Base-by-base conservation (phyloP, 2,888 invertebrate genomes). In the Hemaris fuciformis region DNA sequence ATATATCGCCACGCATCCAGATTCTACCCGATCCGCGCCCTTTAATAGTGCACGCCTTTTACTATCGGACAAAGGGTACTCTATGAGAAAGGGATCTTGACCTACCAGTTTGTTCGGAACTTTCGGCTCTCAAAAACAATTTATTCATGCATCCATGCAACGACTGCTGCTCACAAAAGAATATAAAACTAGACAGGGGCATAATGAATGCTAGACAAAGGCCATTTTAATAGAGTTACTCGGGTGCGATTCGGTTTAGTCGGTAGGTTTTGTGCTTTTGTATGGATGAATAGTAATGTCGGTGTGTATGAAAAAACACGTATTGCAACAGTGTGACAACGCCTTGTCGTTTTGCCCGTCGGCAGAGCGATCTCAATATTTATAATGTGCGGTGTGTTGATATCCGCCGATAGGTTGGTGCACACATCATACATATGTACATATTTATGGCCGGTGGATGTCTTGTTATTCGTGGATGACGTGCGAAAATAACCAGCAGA, bases 71-170 rank as follows among this genome's bases (percentile, higher is more conserved):
- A 90, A 91, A 89, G 74, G 80, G 69, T 87, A 79, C 83, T 91
- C 91, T 91, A 91, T 91, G 91, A 92, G 92, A 91, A 92, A 89
- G 85, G 90, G 87, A 90, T 90, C 91, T 89, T 89, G 91, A 91
- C 88, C 90, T 91, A 91, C 91, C 91, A 92, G 92, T 92, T 91
- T 87, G 80, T 85, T 84, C 83, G 78, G 84, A 86, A 83, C 79
- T 81, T 85, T 85, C 85, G 76, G 84, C 81, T 88, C 84, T 85
- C 81, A 87, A 89, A 88, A 89, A 88, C 88, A 89, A 91, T 91
- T 90, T 90, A 91, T 92, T 90, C 91, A 90, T 91, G 88, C 89
- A 89, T 87, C 85, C 86, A 86, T 87, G 86, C 88, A 87, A 79
- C 88, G 83, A 87, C 83, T 83, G 76, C 78, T 71, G 80, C 79